phyloP scores from a whole-genome alignment of 2,888 invertebrate species.

The Machimus rusticus region DNA sequence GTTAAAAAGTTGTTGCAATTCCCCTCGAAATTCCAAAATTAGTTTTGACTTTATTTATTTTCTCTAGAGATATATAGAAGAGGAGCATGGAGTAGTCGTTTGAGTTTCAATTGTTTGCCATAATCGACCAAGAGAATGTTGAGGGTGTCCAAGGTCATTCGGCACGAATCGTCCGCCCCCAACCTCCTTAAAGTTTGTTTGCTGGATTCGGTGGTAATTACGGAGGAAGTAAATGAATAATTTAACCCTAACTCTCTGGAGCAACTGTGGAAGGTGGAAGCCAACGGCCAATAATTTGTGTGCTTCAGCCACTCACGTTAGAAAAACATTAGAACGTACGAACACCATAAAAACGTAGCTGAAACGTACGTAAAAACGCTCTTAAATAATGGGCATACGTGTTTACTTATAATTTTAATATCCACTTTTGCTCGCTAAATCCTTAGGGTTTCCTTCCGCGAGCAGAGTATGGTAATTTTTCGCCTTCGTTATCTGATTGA shows the following conservation, averaged over 20 bases:
- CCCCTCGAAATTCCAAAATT: slow-evolving; percentile 27
- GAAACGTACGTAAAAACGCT: background rate
- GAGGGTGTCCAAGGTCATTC: background rate
- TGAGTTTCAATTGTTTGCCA: background rate
- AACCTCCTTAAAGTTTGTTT: background rate
- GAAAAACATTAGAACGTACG: slow-evolving; percentile 18
- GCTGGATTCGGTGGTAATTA: background rate
- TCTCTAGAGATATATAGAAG: background rate
- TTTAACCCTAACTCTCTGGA: background rate
- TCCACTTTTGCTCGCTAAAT: background rate
- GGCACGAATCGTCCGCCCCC: background rate
- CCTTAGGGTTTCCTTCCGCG: background rate
- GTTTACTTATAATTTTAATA: slow-evolving; percentile 34
- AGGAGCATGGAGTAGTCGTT: background rate
- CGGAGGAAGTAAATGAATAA: slow-evolving; percentile 11
- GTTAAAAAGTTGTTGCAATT: background rate
- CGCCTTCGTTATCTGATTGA: slow-evolving; percentile 25
- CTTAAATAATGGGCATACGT: slow-evolving; percentile 32
- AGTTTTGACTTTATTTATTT: background rate
- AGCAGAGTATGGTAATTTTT: slow-evolving; percentile 28
- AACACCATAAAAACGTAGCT: slow-evolving; percentile 15
- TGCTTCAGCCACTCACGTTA: slow-evolving; percentile 13
- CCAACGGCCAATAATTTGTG: background rate
- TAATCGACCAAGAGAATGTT: background rate
- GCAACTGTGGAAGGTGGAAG: background rate